Percentiles rank a stretch among this genome's conserved stretches.
phyloP scores from a whole-genome alignment of 1,140 invertebrate genomes.

The Ips typographus region DNA sequence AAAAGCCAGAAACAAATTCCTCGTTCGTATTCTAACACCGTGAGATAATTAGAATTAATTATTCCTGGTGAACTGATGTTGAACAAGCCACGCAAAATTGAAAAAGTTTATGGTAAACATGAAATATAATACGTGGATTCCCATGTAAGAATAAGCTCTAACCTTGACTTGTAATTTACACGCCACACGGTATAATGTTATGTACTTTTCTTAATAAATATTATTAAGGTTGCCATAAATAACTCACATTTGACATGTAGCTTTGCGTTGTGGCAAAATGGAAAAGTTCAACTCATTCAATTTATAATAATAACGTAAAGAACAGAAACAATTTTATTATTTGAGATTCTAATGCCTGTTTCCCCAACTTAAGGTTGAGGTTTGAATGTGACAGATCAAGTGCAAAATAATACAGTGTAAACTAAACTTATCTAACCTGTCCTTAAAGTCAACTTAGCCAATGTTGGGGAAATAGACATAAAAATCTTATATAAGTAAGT shows the following conservation, averaged over 20 bases:
- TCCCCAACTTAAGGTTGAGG: too few relatives aligned
- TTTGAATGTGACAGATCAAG: too few relatives aligned
- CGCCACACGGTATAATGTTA: slow-evolving; percentile 6
- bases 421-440: too few relatives aligned
- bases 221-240: slow-evolving; percentile 12
- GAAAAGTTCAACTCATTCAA: not conserved
- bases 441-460: too few relatives aligned
- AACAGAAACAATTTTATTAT: too few relatives aligned
- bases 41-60: not conserved
- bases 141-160: not conserved
- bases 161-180: not conserved
- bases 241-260: slow-evolving; percentile 2
- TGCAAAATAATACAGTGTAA: too few relatives aligned
- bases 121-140: not conserved
- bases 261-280: slow-evolving; percentile 8
- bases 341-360: too few relatives aligned
- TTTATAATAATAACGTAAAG: too few relatives aligned
- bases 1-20: not conserved
- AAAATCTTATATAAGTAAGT: too few relatives aligned
- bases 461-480: too few relatives aligned
- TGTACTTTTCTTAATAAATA: not conserved
- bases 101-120: not conserved
- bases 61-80: too few relatives aligned
- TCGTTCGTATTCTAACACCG: not conserved
- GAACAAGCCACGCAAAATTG: too few relatives aligned